Percentiles rank a stretch among this genome's conserved stretches.
Evolutionary conservation across 2,113 vertebrate genomes (phyloP).

Genomic region (Myiopsitta monachus): DNA sequence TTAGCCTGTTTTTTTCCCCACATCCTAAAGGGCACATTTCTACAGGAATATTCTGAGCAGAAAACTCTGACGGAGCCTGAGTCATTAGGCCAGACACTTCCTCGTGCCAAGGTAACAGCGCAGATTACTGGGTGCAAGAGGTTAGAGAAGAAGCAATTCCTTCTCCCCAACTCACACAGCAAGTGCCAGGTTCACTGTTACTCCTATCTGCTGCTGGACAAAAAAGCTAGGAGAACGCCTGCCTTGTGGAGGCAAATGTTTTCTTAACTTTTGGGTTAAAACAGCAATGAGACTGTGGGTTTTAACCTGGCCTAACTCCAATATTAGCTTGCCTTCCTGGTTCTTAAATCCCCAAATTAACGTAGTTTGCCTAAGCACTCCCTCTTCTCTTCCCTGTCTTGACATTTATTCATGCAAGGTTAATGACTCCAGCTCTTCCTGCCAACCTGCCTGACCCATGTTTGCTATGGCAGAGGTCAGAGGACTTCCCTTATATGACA

Average conservation of each 20-base stretch:
- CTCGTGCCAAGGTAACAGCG: neutral
- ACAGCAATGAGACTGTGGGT: neutral
- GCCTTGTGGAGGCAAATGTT: neutral
- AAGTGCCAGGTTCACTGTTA: neutral
- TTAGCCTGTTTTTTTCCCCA: neutral
- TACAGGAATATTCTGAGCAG: neutral
- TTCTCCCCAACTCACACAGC: neutral
- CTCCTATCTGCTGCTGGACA: neutral
- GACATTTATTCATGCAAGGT: neutral
- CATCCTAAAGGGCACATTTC: neutral
- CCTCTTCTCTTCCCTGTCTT: neutral
- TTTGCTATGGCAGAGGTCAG: neutral
- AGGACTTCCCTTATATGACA: neutral
- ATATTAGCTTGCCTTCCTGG: neutral
- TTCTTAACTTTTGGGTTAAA: neutral
- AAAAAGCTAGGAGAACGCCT: neutral
- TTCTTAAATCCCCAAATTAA: neutral
- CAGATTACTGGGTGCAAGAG: neutral
- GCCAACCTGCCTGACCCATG: neutral
- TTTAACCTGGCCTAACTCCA: neutral
- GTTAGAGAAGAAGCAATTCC: neutral
- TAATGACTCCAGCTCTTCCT: neutral
- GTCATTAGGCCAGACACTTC: neutral
- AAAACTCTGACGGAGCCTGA: neutral
- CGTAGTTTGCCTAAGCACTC: neutral